phyloP scores from a whole-genome alignment of 2,113 vertebrate species.

The Tringa solitaria region DNA sequence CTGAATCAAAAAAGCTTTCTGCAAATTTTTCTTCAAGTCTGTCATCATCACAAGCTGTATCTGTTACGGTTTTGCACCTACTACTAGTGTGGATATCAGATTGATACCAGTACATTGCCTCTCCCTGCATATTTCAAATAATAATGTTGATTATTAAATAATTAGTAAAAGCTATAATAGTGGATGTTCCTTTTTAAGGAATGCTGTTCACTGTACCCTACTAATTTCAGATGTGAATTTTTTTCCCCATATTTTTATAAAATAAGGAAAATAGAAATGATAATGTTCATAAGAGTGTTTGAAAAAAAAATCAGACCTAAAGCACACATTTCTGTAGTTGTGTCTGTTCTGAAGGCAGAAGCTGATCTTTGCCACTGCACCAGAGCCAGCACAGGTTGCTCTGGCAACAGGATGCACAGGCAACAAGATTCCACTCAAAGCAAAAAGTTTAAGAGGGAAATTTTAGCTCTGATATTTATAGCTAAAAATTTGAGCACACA shows the following conservation, averaged over 20 bases:
- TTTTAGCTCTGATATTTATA: not conserved
- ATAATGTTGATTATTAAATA: not conserved
- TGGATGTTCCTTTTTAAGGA: not conserved
- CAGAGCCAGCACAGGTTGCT: constrained; percentile 11
- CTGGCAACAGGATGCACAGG: constrained; percentile 37
- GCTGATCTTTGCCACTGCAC: constrained; percentile 6
- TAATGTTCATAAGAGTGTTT: not conserved
- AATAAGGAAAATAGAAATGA: not conserved
- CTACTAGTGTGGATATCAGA: not conserved
- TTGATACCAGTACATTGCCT: not conserved
- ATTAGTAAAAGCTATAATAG: not conserved
- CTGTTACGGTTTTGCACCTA: not conserved
- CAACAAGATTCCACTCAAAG: not conserved
- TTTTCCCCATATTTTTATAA: not conserved
- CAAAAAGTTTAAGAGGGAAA: not conserved
- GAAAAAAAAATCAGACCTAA: not conserved
- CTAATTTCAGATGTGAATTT: not conserved
- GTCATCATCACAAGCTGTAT: not conserved
- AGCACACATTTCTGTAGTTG: not conserved
- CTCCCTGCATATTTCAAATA: not conserved
- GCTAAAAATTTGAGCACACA: not conserved
- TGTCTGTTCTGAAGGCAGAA: not conserved
- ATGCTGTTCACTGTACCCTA: not conserved
- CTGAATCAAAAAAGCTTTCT: not conserved
- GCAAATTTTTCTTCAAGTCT: constrained; percentile 16